Evolutionary conservation across 2,888 invertebrate genomes (phyloP).

Genomic region (Crematogaster levior): DNA sequence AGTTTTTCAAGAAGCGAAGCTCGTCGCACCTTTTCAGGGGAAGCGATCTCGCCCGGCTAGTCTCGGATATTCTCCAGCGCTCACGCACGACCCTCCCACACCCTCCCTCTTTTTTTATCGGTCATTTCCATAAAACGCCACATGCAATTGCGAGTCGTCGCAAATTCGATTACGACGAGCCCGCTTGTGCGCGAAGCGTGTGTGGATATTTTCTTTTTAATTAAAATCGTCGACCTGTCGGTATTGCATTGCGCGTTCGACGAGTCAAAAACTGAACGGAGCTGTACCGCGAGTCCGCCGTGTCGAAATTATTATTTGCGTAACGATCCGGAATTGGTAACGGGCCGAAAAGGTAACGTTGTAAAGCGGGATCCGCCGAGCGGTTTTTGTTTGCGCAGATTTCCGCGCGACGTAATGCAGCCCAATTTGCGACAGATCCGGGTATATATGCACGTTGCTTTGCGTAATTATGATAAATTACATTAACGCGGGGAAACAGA

Average conservation of each 20-base stretch:
- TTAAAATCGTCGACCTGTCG: slow-evolving; percentile 33
- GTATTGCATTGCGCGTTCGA: slow-evolving; percentile 9
- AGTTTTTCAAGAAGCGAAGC: slow-evolving; percentile 49
- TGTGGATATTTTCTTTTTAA: slow-evolving; percentile 11
- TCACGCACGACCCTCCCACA: not conserved
- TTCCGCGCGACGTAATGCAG: slow-evolving; percentile 43
- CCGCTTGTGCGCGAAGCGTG: slow-evolving; percentile 15
- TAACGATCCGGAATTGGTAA: slow-evolving; percentile 49
- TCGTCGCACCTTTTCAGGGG: slow-evolving; percentile 21
- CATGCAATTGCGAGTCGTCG: slow-evolving; percentile 41
- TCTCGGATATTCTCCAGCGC: slow-evolving; percentile 38
- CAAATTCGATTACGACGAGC: slow-evolving; percentile 50
- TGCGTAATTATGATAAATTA: slow-evolving; percentile 55
- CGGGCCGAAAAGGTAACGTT: slow-evolving; percentile 44
- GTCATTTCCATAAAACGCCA: slow-evolving; percentile 50
- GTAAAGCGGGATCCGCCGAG: slow-evolving; percentile 39
- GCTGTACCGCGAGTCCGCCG: slow-evolving; percentile 15
- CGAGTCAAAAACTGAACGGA: slow-evolving; percentile 38
- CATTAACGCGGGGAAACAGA: slow-evolving; percentile 16
- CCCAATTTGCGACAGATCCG: slow-evolving; percentile 51
- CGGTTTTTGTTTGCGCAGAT: slow-evolving; percentile 51
- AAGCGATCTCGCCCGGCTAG: slow-evolving; percentile 21
- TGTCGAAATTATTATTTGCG: slow-evolving; percentile 52
- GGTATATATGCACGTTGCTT: slow-evolving; percentile 36
- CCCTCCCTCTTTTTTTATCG: not conserved